Percentiles rank a stretch among this genome's conserved stretches.
These are phyloP conservation scores for Noctua fimbriata DNA, from an alignment of 2,888 invertebrate species.

Conservation along the genomic window DNA sequence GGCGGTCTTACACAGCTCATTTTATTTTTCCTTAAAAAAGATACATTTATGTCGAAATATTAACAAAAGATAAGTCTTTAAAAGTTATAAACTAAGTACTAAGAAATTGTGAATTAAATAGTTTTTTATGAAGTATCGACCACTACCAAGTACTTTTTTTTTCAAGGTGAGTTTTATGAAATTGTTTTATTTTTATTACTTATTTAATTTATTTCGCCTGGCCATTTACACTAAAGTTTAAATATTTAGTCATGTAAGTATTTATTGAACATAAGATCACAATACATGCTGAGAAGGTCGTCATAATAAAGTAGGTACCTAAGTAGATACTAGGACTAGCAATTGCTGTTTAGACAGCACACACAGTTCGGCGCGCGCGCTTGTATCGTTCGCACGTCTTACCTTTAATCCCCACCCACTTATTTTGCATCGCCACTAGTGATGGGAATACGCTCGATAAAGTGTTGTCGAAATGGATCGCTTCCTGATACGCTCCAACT, in stretches of 20 bases:
- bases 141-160: not conserved
- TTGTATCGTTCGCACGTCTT: too few species aligned
- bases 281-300: not conserved
- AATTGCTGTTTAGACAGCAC: not conserved
- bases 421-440: too few species aligned
- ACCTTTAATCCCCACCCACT: too few species aligned
- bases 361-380: too few species aligned
- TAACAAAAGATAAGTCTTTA: not conserved
- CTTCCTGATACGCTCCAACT: too few species aligned
- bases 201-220: not conserved
- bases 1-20: not conserved
- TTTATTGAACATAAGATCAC: not conserved
- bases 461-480: too few species aligned
- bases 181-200: not conserved
- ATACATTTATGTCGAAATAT: not conserved
- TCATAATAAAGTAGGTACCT: not conserved
- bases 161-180: conserved; percentile 27
- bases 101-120: conserved; percentile 14
- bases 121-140: not conserved
- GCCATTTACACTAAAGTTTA: not conserved
- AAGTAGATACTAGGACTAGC: not conserved
- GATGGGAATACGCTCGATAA: too few species aligned
- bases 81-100: not conserved
- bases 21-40: conserved; percentile 1
- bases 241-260: too few species aligned